Percentiles rank a stretch among this genome's conserved stretches.
Evolutionary conservation across 2,888 invertebrate genomes (phyloP).

Genomic region (Calameuta idolon): DNA sequence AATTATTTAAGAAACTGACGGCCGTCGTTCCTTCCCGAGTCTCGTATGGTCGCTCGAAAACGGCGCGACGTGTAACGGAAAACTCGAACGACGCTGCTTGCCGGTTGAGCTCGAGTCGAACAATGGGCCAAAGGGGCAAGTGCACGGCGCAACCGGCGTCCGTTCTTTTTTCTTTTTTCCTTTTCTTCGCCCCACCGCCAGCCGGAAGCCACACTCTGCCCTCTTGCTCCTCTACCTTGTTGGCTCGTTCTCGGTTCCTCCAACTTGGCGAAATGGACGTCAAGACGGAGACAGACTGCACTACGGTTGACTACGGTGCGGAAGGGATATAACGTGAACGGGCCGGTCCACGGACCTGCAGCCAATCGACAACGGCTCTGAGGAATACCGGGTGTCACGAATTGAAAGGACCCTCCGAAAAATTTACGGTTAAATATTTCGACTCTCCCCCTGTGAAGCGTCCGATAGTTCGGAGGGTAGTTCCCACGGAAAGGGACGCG

Average conservation of each 20-base stretch:
- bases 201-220: not conserved
- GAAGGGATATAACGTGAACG: slow-evolving; percentile 51
- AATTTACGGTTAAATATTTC: not conserved
- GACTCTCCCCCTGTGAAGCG: not conserved
- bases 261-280: not conserved
- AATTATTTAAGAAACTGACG: not conserved
- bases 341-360: slow-evolving; percentile 43
- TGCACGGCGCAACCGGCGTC: slow-evolving; percentile 49
- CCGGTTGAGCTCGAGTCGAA: slow-evolving; percentile 36
- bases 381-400: slow-evolving; percentile 43
- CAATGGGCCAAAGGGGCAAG: slow-evolving; percentile 58
- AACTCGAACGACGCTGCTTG: not conserved
- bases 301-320: slow-evolving; percentile 11
- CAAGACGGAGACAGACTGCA: not conserved
- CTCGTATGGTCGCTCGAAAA: slow-evolving; percentile 4
- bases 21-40: not conserved
- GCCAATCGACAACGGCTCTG: slow-evolving; percentile 39
- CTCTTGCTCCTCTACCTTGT: not conserved
- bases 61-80: not conserved
- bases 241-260: not conserved
- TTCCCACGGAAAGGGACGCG: not conserved
- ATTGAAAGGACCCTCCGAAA: slow-evolving; percentile 29
- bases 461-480: not conserved
- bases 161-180: slow-evolving; percentile 16
- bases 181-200: slow-evolving; percentile 11